A percentile compares a stretch with the other conserved stretches of the same genome.
Conservation (phyloP, 2,888 invertebrate species). For the Rhamphomyia laevipes region DNA sequence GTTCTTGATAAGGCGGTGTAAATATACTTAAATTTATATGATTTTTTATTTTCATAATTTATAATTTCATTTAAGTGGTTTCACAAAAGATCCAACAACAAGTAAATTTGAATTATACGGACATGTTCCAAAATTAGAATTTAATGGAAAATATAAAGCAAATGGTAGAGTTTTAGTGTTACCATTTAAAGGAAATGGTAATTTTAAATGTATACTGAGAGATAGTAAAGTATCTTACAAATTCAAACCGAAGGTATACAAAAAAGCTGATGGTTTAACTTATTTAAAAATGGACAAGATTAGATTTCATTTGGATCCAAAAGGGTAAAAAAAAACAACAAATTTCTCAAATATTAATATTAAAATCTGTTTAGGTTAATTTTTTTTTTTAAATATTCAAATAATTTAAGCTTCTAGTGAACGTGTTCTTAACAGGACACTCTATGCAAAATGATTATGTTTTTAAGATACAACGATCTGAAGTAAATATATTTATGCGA, state of each 20-base stretch:
- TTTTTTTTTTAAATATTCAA: too few relatives aligned
- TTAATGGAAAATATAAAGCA: slow-evolving; percentile 30
- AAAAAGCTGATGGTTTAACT: slow-evolving; percentile 8
- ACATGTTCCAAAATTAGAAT: slow-evolving; percentile 24
- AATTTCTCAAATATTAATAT: too few relatives aligned
- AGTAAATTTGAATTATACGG: slow-evolving; percentile 35
- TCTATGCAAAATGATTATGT: too few relatives aligned
- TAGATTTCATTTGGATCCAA: slow-evolving; percentile 1
- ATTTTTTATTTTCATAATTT: too few relatives aligned
- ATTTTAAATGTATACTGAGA: slow-evolving; percentile 6
- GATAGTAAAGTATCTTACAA: slow-evolving; percentile 9
- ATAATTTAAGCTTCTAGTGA: too few relatives aligned
- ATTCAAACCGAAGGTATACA: slow-evolving; percentile 5
- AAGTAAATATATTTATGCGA: too few relatives aligned
- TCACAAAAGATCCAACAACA: slow-evolving; percentile 26
- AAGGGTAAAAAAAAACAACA: neutral
- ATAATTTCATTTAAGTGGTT: slow-evolving; percentile 20
- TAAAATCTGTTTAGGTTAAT: too few relatives aligned
- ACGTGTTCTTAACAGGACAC: too few relatives aligned
- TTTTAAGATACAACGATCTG: too few relatives aligned
- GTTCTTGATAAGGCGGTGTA: too few relatives aligned
- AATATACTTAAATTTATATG: neutral
- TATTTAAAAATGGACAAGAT: slow-evolving; percentile 2
- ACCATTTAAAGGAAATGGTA: slow-evolving; percentile 28
- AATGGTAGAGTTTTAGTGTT: slow-evolving; percentile 27